Conservation (phyloP, 1,140 invertebrate genomes). For the Hydropsyche tenuis region DNA sequence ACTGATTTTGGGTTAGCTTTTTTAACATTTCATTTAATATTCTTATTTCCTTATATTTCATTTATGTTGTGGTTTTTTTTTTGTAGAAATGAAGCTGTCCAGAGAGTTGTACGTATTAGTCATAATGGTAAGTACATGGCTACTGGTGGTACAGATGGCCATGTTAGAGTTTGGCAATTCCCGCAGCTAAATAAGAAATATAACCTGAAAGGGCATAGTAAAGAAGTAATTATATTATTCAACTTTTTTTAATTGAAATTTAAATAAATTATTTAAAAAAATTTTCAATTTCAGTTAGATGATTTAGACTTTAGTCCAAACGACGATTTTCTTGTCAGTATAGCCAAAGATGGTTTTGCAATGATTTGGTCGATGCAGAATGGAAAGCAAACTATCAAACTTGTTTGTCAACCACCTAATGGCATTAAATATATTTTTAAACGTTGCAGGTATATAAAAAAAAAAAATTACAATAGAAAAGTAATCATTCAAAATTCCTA, state of each 20-base stretch:
- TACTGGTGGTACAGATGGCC: slow-evolving; percentile 90
- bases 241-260: neutral
- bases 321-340: slow-evolving; percentile 77
- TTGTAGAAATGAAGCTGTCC: slow-evolving; percentile 75
- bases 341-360: slow-evolving; percentile 86
- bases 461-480: too few species aligned
- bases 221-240: slow-evolving; percentile 54
- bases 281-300: slow-evolving; percentile 68
- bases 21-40: too few species aligned
- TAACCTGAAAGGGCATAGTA: slow-evolving; percentile 67
- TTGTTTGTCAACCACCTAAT: slow-evolving; percentile 77
- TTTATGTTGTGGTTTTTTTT: slow-evolving; percentile 53
- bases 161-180: slow-evolving; percentile 87
- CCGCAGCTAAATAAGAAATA: slow-evolving; percentile 74
- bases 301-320: slow-evolving; percentile 88
- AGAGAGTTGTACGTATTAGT: slow-evolving; percentile 86
- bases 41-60: neutral
- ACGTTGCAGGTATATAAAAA: slow-evolving; percentile 70
- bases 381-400: slow-evolving; percentile 69
- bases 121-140: slow-evolving; percentile 79
- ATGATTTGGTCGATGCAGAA: slow-evolving; percentile 77
- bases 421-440: slow-evolving; percentile 83
- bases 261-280: neutral
- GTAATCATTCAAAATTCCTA: too few species aligned
- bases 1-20: slow-evolving; percentile 81